Evolutionary conservation across 2,113 vertebrate genomes (phyloP), one percentile per base, ranked within the genome.

Genomic region (Paralichthys olivaceus): DNA sequence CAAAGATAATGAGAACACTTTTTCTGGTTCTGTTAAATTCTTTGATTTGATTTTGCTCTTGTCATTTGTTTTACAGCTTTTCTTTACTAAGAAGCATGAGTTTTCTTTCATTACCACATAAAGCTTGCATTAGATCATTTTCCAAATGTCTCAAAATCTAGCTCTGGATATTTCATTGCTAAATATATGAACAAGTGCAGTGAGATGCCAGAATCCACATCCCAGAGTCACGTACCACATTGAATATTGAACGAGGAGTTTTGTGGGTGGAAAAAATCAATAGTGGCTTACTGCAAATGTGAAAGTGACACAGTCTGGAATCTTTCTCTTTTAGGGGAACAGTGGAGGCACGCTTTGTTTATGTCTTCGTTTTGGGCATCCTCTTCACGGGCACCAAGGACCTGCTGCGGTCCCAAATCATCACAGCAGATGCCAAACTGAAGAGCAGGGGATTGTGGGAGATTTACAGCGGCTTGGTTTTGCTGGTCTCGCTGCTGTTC

Each of bases 301-400:
- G 64, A 32, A 53, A 80, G 8, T 75, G 9, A 87, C 61, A 14
- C 25, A 6, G 56, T 68, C 51, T 70, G 28, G 77, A 20, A 56
- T 81, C 64, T 65, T 60, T 81, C 20, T 89, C 34, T 74, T 80
- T 86, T 80, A 99, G 97, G 94, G 98, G 98, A 58, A 95, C 96
- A n/a, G 90, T 94, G 68, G 97, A 99, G 93, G 98, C 98, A 3
- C 96, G 96, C 68, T 97, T 98, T 62, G 97, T 99, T 75, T 98
- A 97, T 61, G 91, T 98, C 84, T 98, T 97, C 80, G 94, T 99
- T 84, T 94, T 99, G 89, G 97, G 97, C 75, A 96, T 98, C 91
- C 91, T 99, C 82, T 97, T 98, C 93, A 95, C 94, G 34, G 97
- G 98, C 66, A 95, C 94, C 86, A 98, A 96, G 88, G 96, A 96